Evolutionary conservation across 2,797 vertebrate genomes (phyloP), one percentile per base, ranked within the genome.

Genomic region (Eidolon dupreanum): DNA sequence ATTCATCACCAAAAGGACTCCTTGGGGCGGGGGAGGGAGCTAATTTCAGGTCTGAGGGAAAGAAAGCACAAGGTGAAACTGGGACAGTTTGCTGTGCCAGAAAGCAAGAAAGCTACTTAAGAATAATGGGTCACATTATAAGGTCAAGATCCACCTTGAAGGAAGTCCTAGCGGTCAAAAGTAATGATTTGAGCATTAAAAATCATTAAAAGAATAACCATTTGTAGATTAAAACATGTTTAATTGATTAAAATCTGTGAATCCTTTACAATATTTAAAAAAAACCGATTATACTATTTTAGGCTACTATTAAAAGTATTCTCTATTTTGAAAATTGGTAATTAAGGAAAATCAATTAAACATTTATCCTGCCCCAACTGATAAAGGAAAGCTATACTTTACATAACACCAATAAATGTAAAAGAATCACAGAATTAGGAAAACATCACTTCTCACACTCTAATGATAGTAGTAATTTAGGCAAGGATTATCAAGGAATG

Each of bases 291-390:
- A 36, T 51, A 43, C 41, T 38, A 57, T 55, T 89, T 71, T 75
- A 83, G 6, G 36, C 6, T 81, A 63, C 57, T 77, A 74, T 81
- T 91, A 87, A 91, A 79, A 74, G 57, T 55, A 75, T 16, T 59
- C 26, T 31, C 65, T 55, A 26, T 28, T 87, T 81, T 87, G 74
- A 68, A 68, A 94, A 57, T 2, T 95, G 68, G 19, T 55, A 92
- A 75, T 75, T 88, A 82, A 87, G 33, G 28, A 17, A 82, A 87
- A 87, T 59, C 33, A 88, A 68, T 36, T 51, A 83, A 90, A 77
- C 24, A 83, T 70, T 83, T 92, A 83, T 70, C 31, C 24, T 82
- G 12, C 19, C 4, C 59, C n/a, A 68, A 16, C 0, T 53, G 43
- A 55, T 4, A 5, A 88, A 12, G 51, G 17, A 88, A 82, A 70